These are phyloP conservation scores for Noctua comes DNA, from an alignment of 2,888 invertebrate genomes.

Conservation along the genomic window DNA sequence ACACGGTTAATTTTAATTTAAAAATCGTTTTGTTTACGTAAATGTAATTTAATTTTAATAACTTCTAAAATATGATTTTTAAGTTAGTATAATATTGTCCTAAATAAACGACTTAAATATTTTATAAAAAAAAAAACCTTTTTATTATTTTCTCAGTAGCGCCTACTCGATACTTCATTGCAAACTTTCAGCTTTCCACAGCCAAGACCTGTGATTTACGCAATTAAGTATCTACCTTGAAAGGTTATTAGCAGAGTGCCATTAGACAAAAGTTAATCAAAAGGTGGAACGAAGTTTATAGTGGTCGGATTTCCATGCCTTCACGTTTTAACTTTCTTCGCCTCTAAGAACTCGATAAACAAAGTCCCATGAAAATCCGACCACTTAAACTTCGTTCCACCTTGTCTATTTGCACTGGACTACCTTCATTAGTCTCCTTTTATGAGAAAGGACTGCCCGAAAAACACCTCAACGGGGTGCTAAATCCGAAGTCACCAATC, in stretches of 20 bases:
- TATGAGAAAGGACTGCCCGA: background rate
- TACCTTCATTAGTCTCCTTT: too few relatives aligned
- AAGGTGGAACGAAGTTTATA: too few relatives aligned
- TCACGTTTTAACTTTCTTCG: too few relatives aligned
- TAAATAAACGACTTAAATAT: background rate
- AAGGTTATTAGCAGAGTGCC: too few relatives aligned
- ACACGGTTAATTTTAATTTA: background rate
- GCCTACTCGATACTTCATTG: background rate
- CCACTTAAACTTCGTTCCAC: too few relatives aligned
- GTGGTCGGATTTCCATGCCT: too few relatives aligned
- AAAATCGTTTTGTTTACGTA: background rate
- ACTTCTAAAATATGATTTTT: background rate
- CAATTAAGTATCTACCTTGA: background rate
- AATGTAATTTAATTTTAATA: background rate
- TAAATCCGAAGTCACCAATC: background rate
- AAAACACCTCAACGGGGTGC: background rate
- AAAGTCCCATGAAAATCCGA: too few relatives aligned
- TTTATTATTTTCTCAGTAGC: background rate
- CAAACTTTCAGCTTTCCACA: background rate
- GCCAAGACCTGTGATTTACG: too few relatives aligned
- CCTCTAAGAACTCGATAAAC: too few relatives aligned
- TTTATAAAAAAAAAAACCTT: too few relatives aligned
- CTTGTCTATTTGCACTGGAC: too few relatives aligned
- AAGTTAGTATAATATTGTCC: background rate
- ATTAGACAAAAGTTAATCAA: too few relatives aligned